Evolutionary conservation across 2,113 vertebrate genomes (phyloP).

Genomic region (Syngnathus floridae): DNA sequence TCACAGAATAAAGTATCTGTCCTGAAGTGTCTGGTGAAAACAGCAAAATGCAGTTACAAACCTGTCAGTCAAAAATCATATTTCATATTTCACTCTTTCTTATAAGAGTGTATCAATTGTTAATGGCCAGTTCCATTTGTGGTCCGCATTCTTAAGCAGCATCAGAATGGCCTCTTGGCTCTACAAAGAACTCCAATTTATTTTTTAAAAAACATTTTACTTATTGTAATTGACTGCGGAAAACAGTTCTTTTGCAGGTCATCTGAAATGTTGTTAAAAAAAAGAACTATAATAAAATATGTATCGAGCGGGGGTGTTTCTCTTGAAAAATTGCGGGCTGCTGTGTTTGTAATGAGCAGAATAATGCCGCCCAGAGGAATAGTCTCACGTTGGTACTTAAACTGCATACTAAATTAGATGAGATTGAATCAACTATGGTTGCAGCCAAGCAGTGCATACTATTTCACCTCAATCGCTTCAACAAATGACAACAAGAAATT

Average conservation of each 20-base stretch:
- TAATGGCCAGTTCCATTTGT: too few relatives aligned
- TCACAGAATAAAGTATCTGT: slow-evolving; percentile 85
- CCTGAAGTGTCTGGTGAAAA: slow-evolving; percentile 74
- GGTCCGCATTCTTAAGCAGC: too few relatives aligned
- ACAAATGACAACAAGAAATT: not conserved
- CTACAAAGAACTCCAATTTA: too few relatives aligned
- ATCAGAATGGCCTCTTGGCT: too few relatives aligned
- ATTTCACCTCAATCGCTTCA: not conserved
- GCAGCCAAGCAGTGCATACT: not conserved
- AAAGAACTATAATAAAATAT: not conserved
- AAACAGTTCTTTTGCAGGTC: too few relatives aligned
- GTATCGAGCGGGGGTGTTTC: not conserved
- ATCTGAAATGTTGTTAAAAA: not conserved
- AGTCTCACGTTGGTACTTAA: not conserved
- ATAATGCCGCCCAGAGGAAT: not conserved
- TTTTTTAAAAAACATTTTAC: too few relatives aligned
- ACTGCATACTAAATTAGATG: not conserved
- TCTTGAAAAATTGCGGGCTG: not conserved
- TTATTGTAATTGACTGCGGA: too few relatives aligned
- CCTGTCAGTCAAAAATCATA: not conserved
- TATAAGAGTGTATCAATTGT: too few relatives aligned
- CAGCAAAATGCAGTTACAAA: slow-evolving; percentile 5
- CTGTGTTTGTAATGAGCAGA: not conserved
- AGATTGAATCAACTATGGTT: not conserved
- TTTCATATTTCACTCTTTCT: too few relatives aligned